These are phyloP conservation scores for Cygnus buccinator DNA, from an alignment of 2,113 vertebrate genomes.

Conservation along the genomic window DNA sequence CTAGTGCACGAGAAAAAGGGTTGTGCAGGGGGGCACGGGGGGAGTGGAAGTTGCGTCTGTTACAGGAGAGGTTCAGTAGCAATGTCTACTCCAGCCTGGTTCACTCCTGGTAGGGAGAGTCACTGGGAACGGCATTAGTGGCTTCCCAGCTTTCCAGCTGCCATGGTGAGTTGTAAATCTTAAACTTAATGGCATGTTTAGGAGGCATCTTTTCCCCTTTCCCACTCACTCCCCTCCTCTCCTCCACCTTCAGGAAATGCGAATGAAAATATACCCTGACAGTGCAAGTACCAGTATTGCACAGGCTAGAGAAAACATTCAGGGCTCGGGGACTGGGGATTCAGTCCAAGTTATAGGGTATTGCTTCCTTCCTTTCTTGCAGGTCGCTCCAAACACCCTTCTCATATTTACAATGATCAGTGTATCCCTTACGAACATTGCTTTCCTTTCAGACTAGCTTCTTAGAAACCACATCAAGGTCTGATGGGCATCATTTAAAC, in stretches of 20 bases:
- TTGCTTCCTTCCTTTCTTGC: constrained; percentile 4
- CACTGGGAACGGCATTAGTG: constrained; percentile 64
- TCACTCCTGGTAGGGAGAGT: constrained; percentile 61
- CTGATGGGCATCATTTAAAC: constrained; percentile 36
- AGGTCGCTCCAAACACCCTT: not conserved
- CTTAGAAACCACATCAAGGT: constrained; percentile 49
- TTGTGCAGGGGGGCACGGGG: not conserved
- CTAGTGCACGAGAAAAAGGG: not conserved
- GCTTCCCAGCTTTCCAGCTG: constrained; percentile 69
- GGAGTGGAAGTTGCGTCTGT: constrained; percentile 51
- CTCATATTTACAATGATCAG: constrained; percentile 11
- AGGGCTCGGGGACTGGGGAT: fast-evolving
- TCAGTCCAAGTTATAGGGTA: constrained; percentile 16
- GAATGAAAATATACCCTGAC: constrained; percentile 24
- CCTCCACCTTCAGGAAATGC: not conserved
- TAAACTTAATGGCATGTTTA: constrained; percentile 79
- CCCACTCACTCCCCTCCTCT: not conserved
- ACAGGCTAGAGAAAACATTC: not conserved
- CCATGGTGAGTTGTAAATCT: constrained; percentile 77
- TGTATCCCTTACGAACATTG: constrained; percentile 16
- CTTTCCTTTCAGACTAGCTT: constrained; percentile 47
- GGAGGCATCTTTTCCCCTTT: constrained; percentile 30
- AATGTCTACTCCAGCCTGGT: constrained; percentile 32
- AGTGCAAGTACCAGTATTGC: not conserved
- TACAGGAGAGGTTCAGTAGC: constrained; percentile 50